Percentiles rank a stretch among this genome's conserved stretches.
These are phyloP conservation scores for Leptopilina boulardi DNA, from an alignment of 1,140 invertebrate species.

Conservation along the genomic window DNA sequence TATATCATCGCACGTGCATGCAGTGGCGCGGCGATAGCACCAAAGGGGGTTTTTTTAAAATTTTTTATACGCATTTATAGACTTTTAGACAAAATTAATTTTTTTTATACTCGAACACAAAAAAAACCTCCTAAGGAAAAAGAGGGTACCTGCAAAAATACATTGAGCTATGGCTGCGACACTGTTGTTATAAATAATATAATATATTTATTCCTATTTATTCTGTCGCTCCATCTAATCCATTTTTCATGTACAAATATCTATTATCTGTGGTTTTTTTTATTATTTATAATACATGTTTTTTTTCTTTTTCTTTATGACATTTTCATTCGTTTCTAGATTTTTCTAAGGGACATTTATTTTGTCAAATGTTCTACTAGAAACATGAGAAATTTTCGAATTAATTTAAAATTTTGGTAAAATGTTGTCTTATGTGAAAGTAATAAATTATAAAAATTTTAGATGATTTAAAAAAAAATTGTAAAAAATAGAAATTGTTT, in stretches of 20 bases:
- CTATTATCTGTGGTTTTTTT: too few relatives aligned
- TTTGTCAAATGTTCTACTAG: too few relatives aligned
- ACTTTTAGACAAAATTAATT: too few relatives aligned
- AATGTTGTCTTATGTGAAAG: too few relatives aligned
- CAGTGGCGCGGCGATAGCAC: conserved; percentile 71
- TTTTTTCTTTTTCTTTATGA: conserved; percentile 29
- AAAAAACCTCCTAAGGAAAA: conserved; percentile 39
- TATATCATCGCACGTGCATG: conserved; percentile 65
- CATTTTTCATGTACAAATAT: too few relatives aligned
- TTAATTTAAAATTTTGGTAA: too few relatives aligned
- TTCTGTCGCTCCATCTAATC: conserved; percentile 45
- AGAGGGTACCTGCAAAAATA: conserved; percentile 71
- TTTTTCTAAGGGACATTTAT: too few relatives aligned
- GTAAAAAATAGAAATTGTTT: too few relatives aligned
- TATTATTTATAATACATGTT: conserved; percentile 33
- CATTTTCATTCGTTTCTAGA: too few relatives aligned
- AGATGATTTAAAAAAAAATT: too few relatives aligned
- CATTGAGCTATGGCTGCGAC: conserved; percentile 73
- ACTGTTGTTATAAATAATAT: conserved; percentile 64
- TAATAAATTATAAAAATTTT: too few relatives aligned
- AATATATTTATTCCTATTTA: conserved; percentile 50
- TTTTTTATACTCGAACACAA: conserved; percentile 36
- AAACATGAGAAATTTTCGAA: too few relatives aligned
- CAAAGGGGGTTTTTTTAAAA: conserved; percentile 53
- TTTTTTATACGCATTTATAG: conserved; percentile 40